phyloP scores from a whole-genome alignment of 2,797 vertebrate species.

The Arvicola amphibius region DNA sequence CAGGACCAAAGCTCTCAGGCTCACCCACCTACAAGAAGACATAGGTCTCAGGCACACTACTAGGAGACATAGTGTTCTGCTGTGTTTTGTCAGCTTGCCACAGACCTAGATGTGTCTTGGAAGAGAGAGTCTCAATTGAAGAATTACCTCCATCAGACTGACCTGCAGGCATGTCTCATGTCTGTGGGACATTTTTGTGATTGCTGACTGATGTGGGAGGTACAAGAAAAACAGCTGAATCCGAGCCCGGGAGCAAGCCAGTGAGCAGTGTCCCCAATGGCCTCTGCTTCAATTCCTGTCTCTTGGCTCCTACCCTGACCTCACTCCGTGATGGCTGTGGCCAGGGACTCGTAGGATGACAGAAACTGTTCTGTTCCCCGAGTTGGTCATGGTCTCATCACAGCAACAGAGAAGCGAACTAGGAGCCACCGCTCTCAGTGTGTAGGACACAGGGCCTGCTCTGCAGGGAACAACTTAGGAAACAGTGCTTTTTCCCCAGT shows the following conservation, averaged over 20 bases:
- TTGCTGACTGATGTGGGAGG: background rate
- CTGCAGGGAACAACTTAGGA: background rate
- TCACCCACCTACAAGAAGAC: background rate
- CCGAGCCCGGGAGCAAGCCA: background rate
- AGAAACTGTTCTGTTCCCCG: background rate
- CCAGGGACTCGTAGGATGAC: background rate
- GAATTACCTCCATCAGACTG: background rate
- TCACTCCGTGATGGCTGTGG: background rate
- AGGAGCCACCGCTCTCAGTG: background rate
- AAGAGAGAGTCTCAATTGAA: background rate
- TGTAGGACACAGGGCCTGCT: background rate
- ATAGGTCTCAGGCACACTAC: background rate
- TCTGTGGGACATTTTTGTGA: background rate
- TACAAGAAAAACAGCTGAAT: background rate
- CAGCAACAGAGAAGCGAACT: background rate
- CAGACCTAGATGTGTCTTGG: background rate
- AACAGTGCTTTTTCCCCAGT: too few relatives aligned
- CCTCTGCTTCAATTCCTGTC: background rate
- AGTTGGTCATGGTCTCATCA: background rate
- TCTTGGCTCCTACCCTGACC: background rate
- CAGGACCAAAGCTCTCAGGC: background rate
- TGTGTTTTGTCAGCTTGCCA: background rate
- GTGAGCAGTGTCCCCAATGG: background rate
- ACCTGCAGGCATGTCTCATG: background rate
- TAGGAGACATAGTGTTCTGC: background rate